Conservation (phyloP, 2,797 vertebrate genomes). For the Pogoniulus pusillus region DNA sequence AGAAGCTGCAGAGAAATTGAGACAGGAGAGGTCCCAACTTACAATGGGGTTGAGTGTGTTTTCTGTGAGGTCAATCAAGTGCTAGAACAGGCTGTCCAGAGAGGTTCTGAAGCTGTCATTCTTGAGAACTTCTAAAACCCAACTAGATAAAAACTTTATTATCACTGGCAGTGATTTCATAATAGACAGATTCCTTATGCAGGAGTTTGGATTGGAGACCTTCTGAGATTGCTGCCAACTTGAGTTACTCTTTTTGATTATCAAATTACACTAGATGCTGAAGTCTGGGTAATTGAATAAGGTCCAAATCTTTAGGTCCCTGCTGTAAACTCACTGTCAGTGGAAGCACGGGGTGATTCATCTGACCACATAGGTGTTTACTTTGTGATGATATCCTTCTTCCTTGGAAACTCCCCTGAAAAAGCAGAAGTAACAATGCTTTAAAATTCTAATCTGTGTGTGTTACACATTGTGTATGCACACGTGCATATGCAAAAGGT, state of each 20-base stretch:
- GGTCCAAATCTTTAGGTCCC: neutral
- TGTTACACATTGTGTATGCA: neutral
- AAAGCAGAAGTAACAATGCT: neutral
- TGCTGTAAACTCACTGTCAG: neutral
- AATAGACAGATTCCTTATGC: neutral
- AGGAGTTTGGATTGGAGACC: neutral
- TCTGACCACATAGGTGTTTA: neutral
- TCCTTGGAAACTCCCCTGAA: neutral
- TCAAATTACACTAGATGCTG: neutral
- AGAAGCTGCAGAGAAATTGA: neutral
- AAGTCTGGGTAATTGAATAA: neutral
- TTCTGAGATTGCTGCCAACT: neutral
- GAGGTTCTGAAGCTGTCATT: neutral
- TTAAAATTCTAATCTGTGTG: neutral
- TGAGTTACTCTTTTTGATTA: neutral
- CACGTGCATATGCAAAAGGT: neutral
- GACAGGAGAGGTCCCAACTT: neutral
- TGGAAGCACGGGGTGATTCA: neutral
- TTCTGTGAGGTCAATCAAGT: neutral
- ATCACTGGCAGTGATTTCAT: neutral
- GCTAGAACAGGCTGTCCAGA: neutral
- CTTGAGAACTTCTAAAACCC: neutral
- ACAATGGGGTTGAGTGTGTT: rapidly evolving
- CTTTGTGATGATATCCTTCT: neutral
- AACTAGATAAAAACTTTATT: neutral